Base-by-base conservation (phyloP, 2,888 invertebrate species). In the Chloroclystis v-ata region DNA sequence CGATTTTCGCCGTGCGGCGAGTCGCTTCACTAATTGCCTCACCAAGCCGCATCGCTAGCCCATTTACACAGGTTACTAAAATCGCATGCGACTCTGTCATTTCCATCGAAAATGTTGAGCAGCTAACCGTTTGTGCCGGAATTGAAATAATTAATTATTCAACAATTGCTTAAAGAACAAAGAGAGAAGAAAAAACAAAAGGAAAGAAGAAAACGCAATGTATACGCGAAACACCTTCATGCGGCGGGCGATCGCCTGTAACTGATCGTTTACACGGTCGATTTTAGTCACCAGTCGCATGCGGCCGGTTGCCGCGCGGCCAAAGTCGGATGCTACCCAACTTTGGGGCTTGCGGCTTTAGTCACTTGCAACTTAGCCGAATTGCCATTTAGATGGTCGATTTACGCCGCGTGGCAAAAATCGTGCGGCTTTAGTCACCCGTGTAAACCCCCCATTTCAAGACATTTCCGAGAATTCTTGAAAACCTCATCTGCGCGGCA, bases 241-340 rank as follows among this genome's bases (percentile, higher is more conserved):
- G 49, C 41, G 40, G 49, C 52, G 49, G 48, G 53, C 49, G 57
- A 55, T 55, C 53, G 53, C 48, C 56, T 52, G 48, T 50, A 53
- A 51, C 52, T 52, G 54, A 58, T 49, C 43, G 49, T 55, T 52
- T 53, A 54, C 54, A 53, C 47, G 47, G 49, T 49, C 44, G 51
- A 52, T 14, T 52, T 51, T 43, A 47, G n/a, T 41, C 43, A 44
- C 11, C 76, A 92, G 90, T 89, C 25, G n/a, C 24, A 4, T 40
- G 11, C 44, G 28, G 63, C 63, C 61, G 59, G 60, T 64, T 6
- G 64, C 61, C 64, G 63, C 61, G 63, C 62, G 63, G 63, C 58
- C 55, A 61, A 65, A 64, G 61, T 67, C 65, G 63, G 62, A 63
- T 64, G 62, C 64, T 66, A 65, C 61, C 59, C 59, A 62, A 67